These are phyloP conservation scores for Falco naumanni DNA, from an alignment of 2,797 vertebrate species.

Conservation along the genomic window DNA sequence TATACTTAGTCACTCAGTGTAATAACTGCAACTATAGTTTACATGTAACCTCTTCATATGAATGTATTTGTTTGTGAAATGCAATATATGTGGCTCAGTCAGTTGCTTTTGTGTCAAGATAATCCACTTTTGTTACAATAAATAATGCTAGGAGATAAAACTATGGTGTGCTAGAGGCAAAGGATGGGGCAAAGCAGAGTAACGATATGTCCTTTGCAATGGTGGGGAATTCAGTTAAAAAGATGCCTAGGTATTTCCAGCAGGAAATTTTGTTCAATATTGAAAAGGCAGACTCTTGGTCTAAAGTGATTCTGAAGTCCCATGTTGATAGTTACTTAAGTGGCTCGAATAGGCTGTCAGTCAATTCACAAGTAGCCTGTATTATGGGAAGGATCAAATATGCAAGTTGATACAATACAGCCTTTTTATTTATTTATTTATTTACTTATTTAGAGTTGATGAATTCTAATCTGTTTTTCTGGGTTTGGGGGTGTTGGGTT, in stretches of 20 bases:
- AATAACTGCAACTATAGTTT: neutral
- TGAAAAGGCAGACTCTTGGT: neutral
- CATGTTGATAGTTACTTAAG: neutral
- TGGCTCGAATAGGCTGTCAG: neutral
- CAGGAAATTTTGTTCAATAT: neutral
- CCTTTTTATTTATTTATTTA: neutral
- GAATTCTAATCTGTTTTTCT: neutral
- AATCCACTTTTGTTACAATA: neutral
- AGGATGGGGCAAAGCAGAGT: neutral
- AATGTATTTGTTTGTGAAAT: neutral
- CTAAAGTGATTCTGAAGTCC: neutral
- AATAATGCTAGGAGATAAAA: neutral
- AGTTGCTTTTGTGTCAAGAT: neutral
- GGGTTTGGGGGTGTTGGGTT: neutral
- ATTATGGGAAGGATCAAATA: neutral
- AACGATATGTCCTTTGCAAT: neutral
- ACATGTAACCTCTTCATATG: neutral
- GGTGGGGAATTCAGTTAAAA: neutral
- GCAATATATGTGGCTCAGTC: neutral
- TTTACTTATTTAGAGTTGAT: neutral
- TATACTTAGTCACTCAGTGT: neutral
- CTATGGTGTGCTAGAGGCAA: neutral
- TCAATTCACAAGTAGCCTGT: neutral
- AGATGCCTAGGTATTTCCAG: neutral
- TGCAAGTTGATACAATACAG: neutral